phyloP scores from a whole-genome alignment of 2,888 invertebrate genomes.

The Odiellus spinosus region DNA sequence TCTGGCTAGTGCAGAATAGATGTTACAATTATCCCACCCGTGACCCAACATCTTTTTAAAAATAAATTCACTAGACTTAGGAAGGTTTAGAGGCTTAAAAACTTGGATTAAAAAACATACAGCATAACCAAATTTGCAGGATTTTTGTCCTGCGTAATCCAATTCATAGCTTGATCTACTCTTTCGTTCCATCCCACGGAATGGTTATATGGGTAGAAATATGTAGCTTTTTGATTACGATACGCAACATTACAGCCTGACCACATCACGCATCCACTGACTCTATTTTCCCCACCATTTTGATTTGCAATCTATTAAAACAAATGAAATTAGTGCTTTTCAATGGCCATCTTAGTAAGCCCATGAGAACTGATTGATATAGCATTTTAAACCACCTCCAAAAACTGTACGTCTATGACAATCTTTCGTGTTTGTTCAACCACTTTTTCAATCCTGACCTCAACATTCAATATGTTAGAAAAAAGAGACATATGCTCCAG shows the following conservation, averaged over 20 bases:
- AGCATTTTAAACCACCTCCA: neutral
- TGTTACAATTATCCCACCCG: no score
- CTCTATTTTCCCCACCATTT: conserved; percentile 34
- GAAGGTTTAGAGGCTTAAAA: no score
- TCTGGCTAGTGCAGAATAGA: no score
- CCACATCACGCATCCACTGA: conserved; percentile 54
- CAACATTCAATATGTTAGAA: no score
- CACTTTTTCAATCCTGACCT: no score
- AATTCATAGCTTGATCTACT: conserved; percentile 20
- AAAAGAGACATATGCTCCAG: no score
- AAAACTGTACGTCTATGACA: no score
- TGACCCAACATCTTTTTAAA: no score
- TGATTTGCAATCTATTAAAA: conserved; percentile 39
- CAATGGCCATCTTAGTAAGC: no score
- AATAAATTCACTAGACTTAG: no score
- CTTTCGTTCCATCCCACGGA: conserved; percentile 21
- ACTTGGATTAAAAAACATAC: no score
- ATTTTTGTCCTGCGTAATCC: conserved; percentile 19
- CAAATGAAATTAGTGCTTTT: neutral
- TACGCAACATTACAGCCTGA: conserved; percentile 43
- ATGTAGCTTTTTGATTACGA: conserved; percentile 21
- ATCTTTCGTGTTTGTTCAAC: no score
- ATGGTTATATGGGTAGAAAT: conserved; percentile 16
- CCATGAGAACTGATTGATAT: neutral
- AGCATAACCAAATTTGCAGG: conserved; percentile 20